Base-by-base conservation (phyloP, 2,888 invertebrate genomes). In the Malacosoma neustria region DNA sequence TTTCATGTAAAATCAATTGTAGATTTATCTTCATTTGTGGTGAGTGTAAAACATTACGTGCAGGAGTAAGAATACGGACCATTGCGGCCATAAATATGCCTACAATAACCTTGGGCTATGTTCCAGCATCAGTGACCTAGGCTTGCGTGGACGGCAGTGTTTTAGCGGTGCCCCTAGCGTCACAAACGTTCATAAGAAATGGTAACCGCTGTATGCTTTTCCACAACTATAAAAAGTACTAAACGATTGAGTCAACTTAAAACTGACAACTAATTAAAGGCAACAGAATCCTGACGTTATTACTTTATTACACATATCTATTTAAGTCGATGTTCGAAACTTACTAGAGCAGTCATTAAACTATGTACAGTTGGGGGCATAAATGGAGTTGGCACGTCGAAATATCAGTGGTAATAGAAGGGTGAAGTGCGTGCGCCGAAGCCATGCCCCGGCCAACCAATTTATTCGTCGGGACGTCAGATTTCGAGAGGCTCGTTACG, bases 401-500 rank as follows among this genome's bases (percentile, higher is more conserved):
- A 77, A 71, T 72, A 80, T 74, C 70, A 66, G 60, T 55, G 60
- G 65, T 64, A 66, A 68, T 70, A 66, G 71, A 67, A 60, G 22
- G 55, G 61, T 62, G 54, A 61, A 72, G 74, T 70, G 73, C 72
- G 79, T 72, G 67, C 51, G 54, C 49, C 53, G 55, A 57, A 61
- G 58, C 65, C 63, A 52, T 46, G 57, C 53, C 60, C 63, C 68
- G 66, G 59, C 66, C 75, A 66, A 72, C 81, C 84, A 82, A 84
- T 84, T 84, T 82, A 77, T 81, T 79, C 74, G 72, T 61, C 75
- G 77, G 81, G 74, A 81, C 84, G 84, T 84, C 85, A 85, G 84
- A 84, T 85, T 84, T 85, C 77, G 80, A 85, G 85, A 72, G 85
- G 74, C 86, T 87, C 86, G 87, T 87, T 87, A 87, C 84, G 74